Percentiles rank a stretch among this genome's conserved stretches.
phyloP scores from a whole-genome alignment of 1,140 invertebrate species.

The Sycophila sp. region DNA sequence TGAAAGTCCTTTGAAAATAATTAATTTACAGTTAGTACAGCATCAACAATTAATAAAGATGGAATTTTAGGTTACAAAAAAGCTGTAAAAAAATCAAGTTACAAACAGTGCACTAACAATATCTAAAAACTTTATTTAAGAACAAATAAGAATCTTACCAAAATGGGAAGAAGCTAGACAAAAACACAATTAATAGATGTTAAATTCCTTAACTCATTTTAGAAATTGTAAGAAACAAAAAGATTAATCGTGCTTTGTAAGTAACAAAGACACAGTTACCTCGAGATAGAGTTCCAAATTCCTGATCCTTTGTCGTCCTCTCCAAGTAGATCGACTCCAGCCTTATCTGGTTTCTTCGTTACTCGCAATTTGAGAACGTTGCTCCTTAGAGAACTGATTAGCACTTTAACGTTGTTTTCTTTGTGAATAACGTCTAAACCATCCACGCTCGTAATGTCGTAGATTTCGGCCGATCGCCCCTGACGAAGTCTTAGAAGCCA shows the following conservation, averaged over 20 bases:
- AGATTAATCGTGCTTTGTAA: neutral
- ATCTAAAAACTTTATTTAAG: conserved; percentile 7
- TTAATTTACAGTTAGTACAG: neutral
- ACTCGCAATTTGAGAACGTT: conserved; percentile 93
- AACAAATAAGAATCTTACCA: conserved; percentile 56
- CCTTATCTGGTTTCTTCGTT: conserved; percentile 88
- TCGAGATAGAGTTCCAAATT: conserved; percentile 95
- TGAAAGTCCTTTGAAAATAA: conserved; percentile 73
- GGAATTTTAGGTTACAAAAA: neutral
- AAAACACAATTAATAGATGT: conserved; percentile 53
- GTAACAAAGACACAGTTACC: conserved; percentile 66
- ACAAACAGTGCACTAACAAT: conserved; percentile 47
- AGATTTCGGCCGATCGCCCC: conserved; percentile 94
- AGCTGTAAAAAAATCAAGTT: neutral
- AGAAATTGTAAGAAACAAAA: neutral
- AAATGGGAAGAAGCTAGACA: conserved; percentile 62
- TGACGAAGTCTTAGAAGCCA: conserved; percentile 90
- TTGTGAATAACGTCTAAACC: conserved; percentile 69
- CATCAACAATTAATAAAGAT: neutral
- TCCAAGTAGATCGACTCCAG: conserved; percentile 83
- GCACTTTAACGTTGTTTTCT: conserved; percentile 80
- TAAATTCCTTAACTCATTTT: conserved; percentile 37
- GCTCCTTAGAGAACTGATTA: conserved; percentile 89
- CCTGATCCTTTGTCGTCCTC: conserved; percentile 81
- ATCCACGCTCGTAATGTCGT: conserved; percentile 78